Conservation (phyloP, 2,888 invertebrate species). For the Zygogramma bicolorata region DNA sequence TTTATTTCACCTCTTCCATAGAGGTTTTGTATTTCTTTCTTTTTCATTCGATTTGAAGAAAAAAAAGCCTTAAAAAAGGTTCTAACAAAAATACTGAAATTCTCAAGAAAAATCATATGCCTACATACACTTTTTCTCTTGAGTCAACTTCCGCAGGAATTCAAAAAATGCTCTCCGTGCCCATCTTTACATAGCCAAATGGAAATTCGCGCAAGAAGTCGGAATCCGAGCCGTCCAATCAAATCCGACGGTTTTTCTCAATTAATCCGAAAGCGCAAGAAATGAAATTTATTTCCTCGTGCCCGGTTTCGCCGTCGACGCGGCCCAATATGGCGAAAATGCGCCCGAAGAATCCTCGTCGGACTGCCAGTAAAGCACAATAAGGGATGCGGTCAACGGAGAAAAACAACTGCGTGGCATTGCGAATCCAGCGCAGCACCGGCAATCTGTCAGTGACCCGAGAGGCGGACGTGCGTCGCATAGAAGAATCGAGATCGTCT, state of each 20-base stretch:
- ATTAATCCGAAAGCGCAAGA: slow-evolving; percentile 38
- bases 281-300: slow-evolving; percentile 39
- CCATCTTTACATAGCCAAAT: not conserved
- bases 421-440: slow-evolving; percentile 57
- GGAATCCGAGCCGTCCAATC: slow-evolving; percentile 26
- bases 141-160: not conserved
- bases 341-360: slow-evolving; percentile 53
- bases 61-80: not conserved
- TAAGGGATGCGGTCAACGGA: slow-evolving; percentile 40
- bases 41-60: no score
- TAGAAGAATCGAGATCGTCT: slow-evolving; percentile 26
- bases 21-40: no score
- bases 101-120: not conserved
- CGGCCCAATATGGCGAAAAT: slow-evolving; percentile 50
- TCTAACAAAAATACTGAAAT: not conserved
- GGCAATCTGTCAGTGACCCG: slow-evolving; percentile 63
- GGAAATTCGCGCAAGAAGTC: slow-evolving; percentile 5
- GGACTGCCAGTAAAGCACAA: slow-evolving; percentile 51
- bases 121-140: not conserved
- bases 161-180: not conserved
- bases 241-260: slow-evolving; percentile 35
- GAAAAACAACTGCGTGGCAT: slow-evolving; percentile 56
- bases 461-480: slow-evolving; percentile 58
- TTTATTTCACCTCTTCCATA: no score
- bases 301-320: slow-evolving; percentile 30